phyloP scores from a whole-genome alignment of 2,113 vertebrate genomes.

The Cettia cetti region DNA sequence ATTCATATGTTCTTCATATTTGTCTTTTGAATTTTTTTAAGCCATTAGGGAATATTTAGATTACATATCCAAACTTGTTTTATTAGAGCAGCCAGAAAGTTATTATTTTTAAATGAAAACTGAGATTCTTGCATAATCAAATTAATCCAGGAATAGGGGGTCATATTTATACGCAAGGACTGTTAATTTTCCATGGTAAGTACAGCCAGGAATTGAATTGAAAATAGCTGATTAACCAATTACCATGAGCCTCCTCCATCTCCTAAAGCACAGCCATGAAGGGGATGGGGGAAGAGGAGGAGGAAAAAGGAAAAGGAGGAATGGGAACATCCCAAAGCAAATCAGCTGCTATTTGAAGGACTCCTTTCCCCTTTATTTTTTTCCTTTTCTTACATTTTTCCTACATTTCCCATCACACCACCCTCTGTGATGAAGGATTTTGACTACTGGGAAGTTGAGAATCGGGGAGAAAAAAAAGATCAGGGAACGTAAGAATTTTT shows the following conservation, averaged over 20 bases:
- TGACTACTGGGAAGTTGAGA: background rate
- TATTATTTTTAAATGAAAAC: conserved; percentile 59
- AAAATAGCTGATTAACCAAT: conserved; percentile 56
- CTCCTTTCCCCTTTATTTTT: background rate
- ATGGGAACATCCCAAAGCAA: background rate
- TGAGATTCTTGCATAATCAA: conserved; percentile 37
- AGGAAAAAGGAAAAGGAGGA: background rate
- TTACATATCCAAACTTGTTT: conserved; percentile 3
- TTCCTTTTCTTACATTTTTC: background rate
- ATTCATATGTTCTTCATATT: background rate
- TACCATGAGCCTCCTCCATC: background rate
- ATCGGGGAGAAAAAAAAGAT: background rate
- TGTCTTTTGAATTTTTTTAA: conserved; percentile 1
- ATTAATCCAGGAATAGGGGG: conserved; percentile 53
- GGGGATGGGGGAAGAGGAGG: background rate
- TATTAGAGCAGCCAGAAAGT: conserved; percentile 3
- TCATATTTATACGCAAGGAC: conserved; percentile 50
- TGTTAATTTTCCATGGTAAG: conserved; percentile 43
- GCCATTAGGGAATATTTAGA: conserved; percentile 5
- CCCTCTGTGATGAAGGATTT: rapidly evolving
- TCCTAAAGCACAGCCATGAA: background rate
- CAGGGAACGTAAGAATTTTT: background rate
- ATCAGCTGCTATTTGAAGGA: background rate
- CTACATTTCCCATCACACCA: background rate
- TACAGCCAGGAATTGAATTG: conserved; percentile 37